Conservation (phyloP, 2,888 invertebrate genomes). For the Calliphora vomitoria region DNA sequence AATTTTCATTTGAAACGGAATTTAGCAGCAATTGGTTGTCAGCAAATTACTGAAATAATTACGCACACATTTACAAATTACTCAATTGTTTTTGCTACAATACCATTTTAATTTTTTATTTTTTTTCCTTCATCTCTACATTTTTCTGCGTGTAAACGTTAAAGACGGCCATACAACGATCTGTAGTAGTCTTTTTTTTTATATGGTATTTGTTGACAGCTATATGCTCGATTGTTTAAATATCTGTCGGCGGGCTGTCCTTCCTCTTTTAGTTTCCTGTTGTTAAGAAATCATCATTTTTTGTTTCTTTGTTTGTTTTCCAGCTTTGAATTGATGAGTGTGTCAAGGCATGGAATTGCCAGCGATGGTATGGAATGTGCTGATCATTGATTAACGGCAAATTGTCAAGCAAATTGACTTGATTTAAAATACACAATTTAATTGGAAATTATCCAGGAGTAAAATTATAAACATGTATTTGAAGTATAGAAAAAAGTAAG, state of each 20-base stretch:
- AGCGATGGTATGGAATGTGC: constrained; percentile 77
- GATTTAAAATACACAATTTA: constrained; percentile 62
- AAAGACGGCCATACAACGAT: constrained; percentile 35
- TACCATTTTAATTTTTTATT: not conserved
- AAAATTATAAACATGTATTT: constrained; percentile 1
- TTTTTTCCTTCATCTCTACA: not conserved
- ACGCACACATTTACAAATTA: constrained; percentile 82
- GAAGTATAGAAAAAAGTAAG: no score
- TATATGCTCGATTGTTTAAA: constrained; percentile 72
- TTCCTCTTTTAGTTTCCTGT: constrained; percentile 60
- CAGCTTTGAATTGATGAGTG: constrained; percentile 55
- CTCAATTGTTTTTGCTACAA: constrained; percentile 62
- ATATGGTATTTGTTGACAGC: constrained; percentile 67
- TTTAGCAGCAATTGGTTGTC: constrained; percentile 81
- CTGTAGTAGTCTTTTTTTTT: constrained; percentile 31
- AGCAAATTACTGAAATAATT: constrained; percentile 84
- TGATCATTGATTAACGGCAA: constrained; percentile 84
- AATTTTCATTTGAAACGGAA: constrained; percentile 64
- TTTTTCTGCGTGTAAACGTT: constrained; percentile 19
- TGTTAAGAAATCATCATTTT: constrained; percentile 45
- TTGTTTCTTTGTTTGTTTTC: not conserved
- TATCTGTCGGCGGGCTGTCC: constrained; percentile 56
- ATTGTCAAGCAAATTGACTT: constrained; percentile 84
- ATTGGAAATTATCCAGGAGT: constrained; percentile 42
- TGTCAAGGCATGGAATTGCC: constrained; percentile 50